Percentiles rank a stretch among this genome's conserved stretches.
phyloP scores from a whole-genome alignment of 2,888 invertebrate genomes.

The Rhimphoctona megacephalus region DNA sequence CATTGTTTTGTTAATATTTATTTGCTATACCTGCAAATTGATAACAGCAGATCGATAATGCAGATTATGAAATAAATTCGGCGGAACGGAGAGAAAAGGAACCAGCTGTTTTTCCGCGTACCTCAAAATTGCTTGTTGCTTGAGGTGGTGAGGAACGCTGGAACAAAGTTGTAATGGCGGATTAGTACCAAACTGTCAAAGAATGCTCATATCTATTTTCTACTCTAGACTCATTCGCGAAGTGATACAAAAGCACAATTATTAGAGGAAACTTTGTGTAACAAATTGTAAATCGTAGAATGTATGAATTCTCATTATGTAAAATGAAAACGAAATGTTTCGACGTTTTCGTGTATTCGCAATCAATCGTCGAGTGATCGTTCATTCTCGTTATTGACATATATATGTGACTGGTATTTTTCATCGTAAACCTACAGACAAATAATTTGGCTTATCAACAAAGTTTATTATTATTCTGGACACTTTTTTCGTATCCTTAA shows the following conservation, averaged over 20 bases:
- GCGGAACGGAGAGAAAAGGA: too few species aligned
- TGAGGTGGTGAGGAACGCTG: not conserved
- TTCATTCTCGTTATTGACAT: constrained; percentile 44
- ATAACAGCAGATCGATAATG: too few species aligned
- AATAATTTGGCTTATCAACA: not conserved
- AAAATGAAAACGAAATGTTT: constrained; percentile 45
- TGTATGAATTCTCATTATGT: constrained; percentile 54
- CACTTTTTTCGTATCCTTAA: not conserved
- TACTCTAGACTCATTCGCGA: constrained; percentile 21
- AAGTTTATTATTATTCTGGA: not conserved
- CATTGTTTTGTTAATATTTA: too few species aligned
- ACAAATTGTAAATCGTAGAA: not conserved
- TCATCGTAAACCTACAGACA: constrained; percentile 34
- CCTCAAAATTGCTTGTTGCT: too few species aligned
- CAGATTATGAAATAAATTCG: too few species aligned
- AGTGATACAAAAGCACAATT: constrained; percentile 4
- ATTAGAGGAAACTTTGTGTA: not conserved
- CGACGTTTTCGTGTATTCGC: constrained; percentile 9
- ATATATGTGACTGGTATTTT: constrained; percentile 23
- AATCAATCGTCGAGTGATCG: constrained; percentile 33
- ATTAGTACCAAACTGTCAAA: constrained; percentile 73
- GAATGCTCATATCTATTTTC: constrained; percentile 68
- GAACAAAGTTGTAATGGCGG: constrained; percentile 66
- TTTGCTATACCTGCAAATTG: too few species aligned
- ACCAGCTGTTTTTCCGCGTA: too few species aligned